Conservation (phyloP, 2,797 vertebrate species). For the Todus mexicanus region DNA sequence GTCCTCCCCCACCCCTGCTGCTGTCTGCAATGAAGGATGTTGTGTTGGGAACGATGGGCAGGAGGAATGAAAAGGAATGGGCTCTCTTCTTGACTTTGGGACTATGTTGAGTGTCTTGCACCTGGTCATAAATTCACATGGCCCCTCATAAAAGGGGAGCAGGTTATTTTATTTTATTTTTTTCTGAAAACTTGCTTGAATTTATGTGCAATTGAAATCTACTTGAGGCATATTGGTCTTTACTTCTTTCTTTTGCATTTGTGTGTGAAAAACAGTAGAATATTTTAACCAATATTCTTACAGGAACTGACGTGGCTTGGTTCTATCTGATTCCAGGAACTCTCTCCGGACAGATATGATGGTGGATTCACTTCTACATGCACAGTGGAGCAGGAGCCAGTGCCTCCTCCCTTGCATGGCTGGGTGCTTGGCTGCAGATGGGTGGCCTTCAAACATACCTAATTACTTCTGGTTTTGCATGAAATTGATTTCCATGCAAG, state of each 20-base stretch:
- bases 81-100: constrained; percentile 24
- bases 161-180: constrained; percentile 29
- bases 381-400: constrained; percentile 78
- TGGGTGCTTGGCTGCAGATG: constrained; percentile 65
- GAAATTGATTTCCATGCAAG: constrained; percentile 88
- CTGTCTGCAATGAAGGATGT: constrained; percentile 76
- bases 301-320: constrained; percentile 69
- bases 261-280: constrained; percentile 61
- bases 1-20: neutral
- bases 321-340: constrained; percentile 83
- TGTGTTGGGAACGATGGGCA: constrained; percentile 5
- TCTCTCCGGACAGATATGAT: constrained; percentile 83
- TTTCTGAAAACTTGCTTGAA: constrained; percentile 74
- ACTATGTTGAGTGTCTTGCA: neutral
- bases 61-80: constrained; percentile 20
- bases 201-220: constrained; percentile 72
- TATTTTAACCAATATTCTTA: constrained; percentile 78
- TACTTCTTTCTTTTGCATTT: constrained; percentile 46
- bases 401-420: constrained; percentile 76
- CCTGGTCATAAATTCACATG: constrained; percentile 58
- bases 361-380: constrained; percentile 77
- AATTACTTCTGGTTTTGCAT: constrained; percentile 86
- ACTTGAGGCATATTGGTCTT: neutral
- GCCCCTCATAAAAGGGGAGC: constrained; percentile 57
- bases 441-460: constrained; percentile 53